Percentiles rank a stretch among this genome's conserved stretches.
Conservation (phyloP, 2,888 invertebrate genomes). For the Diarsia rubi region DNA sequence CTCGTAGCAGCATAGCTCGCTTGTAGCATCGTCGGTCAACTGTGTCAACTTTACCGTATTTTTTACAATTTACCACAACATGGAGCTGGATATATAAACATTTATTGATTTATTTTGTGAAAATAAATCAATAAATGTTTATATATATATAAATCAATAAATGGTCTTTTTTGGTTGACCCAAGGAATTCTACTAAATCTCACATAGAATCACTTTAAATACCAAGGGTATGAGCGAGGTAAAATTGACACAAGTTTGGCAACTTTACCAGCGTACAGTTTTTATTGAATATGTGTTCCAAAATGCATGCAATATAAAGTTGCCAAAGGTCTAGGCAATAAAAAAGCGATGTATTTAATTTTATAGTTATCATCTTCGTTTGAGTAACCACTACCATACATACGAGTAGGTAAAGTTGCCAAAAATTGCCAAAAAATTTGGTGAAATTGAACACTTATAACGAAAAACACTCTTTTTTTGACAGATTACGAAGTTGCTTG, state of each 20-base stretch:
- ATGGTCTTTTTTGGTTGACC: too few relatives aligned
- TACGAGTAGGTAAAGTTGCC: too few relatives aligned
- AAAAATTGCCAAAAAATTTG: too few relatives aligned
- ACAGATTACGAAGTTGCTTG: too few relatives aligned
- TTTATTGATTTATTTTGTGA: not conserved
- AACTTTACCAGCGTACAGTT: not conserved
- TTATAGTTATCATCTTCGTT: not conserved
- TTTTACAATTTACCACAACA: not conserved
- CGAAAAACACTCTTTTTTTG: too few relatives aligned
- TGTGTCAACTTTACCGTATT: not conserved
- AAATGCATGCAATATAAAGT: not conserved
- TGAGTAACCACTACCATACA: too few relatives aligned
- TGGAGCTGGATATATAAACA: not conserved
- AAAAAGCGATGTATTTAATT: not conserved
- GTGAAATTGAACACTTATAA: too few relatives aligned
- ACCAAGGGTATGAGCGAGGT: not conserved
- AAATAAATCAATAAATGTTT: too few relatives aligned
- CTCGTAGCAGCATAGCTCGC: slow-evolving; percentile 20
- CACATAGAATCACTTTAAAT: not conserved
- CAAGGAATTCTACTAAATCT: not conserved
- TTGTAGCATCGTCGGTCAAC: not conserved
- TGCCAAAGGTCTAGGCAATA: not conserved
- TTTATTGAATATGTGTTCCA: not conserved
- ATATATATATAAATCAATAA: too few relatives aligned
- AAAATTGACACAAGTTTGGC: slow-evolving; percentile 3